These are phyloP conservation scores for Mimas tiliae DNA, from an alignment of 2,888 invertebrate genomes.

Conservation along the genomic window DNA sequence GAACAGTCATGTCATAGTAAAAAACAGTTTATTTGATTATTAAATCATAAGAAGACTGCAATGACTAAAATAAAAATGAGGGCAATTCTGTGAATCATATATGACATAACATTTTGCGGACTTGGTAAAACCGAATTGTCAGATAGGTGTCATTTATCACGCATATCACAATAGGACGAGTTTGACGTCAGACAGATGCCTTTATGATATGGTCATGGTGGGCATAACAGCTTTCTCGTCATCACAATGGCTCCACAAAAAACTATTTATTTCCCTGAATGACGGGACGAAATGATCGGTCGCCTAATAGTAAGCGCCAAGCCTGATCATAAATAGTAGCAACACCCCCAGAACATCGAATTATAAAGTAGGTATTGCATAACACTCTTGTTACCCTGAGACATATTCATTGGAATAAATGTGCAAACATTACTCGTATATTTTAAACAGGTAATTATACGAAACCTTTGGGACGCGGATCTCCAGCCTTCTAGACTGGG, in stretches of 20 bases:
- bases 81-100: slow-evolving; percentile 15
- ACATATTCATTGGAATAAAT: too few relatives aligned
- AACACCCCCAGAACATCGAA: too few relatives aligned
- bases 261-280: too few relatives aligned
- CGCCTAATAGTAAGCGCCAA: too few relatives aligned
- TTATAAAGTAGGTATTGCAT: too few relatives aligned
- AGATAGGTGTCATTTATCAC: slow-evolving; percentile 8
- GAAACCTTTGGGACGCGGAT: too few relatives aligned
- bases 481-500: too few relatives aligned
- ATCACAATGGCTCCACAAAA: background rate
- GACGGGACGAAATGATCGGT: too few relatives aligned
- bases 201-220: background rate
- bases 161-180: slow-evolving; percentile 2
- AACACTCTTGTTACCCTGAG: too few relatives aligned
- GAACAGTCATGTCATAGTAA: background rate
- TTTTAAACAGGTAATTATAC: too few relatives aligned
- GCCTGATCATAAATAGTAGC: too few relatives aligned
- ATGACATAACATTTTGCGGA: slow-evolving; percentile 13
- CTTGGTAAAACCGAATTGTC: slow-evolving; percentile 20
- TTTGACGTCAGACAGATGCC: background rate
- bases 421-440: too few relatives aligned
- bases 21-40: background rate
- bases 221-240: background rate
- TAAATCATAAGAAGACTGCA: slow-evolving; percentile 4
- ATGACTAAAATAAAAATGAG: slow-evolving; percentile 5